Evolutionary conservation across 2,113 vertebrate genomes (phyloP).

Genomic region (Holacanthus passer): DNA sequence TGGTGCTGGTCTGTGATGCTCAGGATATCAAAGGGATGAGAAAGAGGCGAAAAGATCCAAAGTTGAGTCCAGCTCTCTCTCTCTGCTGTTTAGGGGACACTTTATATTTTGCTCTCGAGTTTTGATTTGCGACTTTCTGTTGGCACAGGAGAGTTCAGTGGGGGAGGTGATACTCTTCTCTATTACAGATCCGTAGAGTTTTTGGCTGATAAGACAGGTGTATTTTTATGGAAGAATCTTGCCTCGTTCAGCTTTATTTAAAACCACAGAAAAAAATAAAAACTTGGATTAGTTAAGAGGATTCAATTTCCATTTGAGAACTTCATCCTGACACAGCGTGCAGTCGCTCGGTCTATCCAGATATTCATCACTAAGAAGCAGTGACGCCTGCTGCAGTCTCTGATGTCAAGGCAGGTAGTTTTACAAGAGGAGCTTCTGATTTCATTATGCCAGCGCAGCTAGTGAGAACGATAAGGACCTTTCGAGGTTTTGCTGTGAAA

Average conservation of each 20-base stretch:
- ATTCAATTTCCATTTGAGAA: slow-evolving; percentile 49
- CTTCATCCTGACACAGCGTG: slow-evolving; percentile 28
- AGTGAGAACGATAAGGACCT: slow-evolving; percentile 23
- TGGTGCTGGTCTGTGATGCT: slow-evolving; percentile 7
- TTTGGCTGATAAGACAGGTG: slow-evolving; percentile 27
- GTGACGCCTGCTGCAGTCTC: slow-evolving; percentile 45
- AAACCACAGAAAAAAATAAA: slow-evolving; percentile 35
- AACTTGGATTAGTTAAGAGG: slow-evolving; percentile 44
- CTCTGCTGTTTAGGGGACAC: slow-evolving; percentile 4
- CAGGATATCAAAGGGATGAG: slow-evolving; percentile 36
- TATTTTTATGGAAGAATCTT: slow-evolving; percentile 34
- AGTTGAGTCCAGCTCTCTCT: slow-evolving; percentile 11
- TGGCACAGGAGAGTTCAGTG: not conserved
- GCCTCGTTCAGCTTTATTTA: slow-evolving; percentile 53
- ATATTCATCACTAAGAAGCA: slow-evolving; percentile 51
- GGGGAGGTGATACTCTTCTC: not conserved
- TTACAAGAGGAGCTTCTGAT: slow-evolving; percentile 49
- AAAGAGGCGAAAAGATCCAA: slow-evolving; percentile 14
- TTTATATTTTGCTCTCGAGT: slow-evolving; percentile 12
- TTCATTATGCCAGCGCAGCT: slow-evolving; percentile 42
- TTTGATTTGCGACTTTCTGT: slow-evolving; percentile 43
- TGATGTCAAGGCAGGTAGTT: slow-evolving; percentile 53
- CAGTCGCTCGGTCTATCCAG: slow-evolving; percentile 33
- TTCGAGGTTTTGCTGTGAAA: slow-evolving; percentile 23
- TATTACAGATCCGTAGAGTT: slow-evolving; percentile 25